Evolutionary conservation across 2,113 vertebrate species (phyloP), one percentile per base, ranked within the genome.

Genomic region (Sciurus niger): DNA sequence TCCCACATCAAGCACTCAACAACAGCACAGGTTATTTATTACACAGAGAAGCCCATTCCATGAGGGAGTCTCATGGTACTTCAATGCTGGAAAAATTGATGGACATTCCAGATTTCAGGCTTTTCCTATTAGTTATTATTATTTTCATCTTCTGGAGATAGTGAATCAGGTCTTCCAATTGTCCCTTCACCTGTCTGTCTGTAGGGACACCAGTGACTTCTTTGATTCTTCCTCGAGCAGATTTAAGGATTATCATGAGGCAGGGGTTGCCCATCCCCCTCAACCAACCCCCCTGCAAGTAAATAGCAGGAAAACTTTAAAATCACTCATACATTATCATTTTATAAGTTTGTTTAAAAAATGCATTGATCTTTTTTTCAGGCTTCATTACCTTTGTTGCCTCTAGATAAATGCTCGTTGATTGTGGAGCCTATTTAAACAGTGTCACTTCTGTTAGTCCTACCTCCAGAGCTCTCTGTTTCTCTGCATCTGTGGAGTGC

Each of bases 331-430:
- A 16, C 16, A 4, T 32, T 48, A 25, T 89, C 58, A 25, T 76
- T 55, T 68, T 53, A 28, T 63, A 40, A 28, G 51, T 87, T 73
- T 86, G 25, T 60, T 95, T 78, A 48, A 70, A 70, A 70, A 73
- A 87, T 55, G 32, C 63, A 83, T 40, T 43, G 51, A 78, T 84
- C 82, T 85, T 37, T 40, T 40, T 74, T 92, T 67, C 68, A 83
- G 68, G 70, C 43, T 7, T 58, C 60, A 46, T 14, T 78, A 70
- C 24, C 12, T 55, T 83, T 86, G 40, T 34, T 60, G 51, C 28
- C 63, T 63, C 76, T 55, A 30, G 74, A 65, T 67, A 70, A 87
- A 82, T 55, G 70, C 43, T 87, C 43, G 24, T 34, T 37, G 86
- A 80, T 8, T 17, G 37, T 40, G 10, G 9, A 48, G 18, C n/a